These are phyloP conservation scores for Parnassius mnemosyne DNA, from an alignment of 2,888 invertebrate genomes.

Conservation along the genomic window DNA sequence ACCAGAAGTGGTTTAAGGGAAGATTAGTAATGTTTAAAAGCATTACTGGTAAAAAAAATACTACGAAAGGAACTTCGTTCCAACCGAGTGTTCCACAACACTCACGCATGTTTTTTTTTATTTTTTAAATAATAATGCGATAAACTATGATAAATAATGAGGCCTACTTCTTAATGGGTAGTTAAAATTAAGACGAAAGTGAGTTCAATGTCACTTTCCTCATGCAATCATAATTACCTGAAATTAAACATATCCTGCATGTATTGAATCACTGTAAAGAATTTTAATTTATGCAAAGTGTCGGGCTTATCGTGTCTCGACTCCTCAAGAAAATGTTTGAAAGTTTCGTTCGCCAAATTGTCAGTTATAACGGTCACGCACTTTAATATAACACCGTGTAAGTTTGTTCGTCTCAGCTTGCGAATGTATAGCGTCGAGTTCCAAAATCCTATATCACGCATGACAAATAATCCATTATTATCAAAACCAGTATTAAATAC, in stretches of 20 bases:
- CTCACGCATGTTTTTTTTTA: too few species aligned
- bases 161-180: too few species aligned
- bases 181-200: too few species aligned
- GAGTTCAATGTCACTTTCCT: too few species aligned
- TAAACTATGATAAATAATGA: too few species aligned
- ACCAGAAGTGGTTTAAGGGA: too few species aligned
- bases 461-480: constrained; percentile 72
- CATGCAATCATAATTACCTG: constrained; percentile 66
- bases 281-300: constrained; percentile 67
- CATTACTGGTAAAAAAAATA: too few species aligned
- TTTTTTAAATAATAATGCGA: too few species aligned
- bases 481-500: constrained; percentile 79
- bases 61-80: too few species aligned
- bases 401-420: constrained; percentile 65
- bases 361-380: constrained; percentile 72
- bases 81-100: too few species aligned
- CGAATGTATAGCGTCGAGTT: constrained; percentile 53
- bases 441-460: constrained; percentile 74
- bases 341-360: constrained; percentile 52
- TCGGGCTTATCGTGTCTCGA: constrained; percentile 24
- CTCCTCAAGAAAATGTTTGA: constrained; percentile 74
- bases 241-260: constrained; percentile 84
- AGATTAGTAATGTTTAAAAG: too few species aligned
- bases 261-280: constrained; percentile 75
- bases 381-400: constrained; percentile 78